Evolutionary conservation across 2,797 vertebrate species (phyloP).

Genomic region (Brachymystax lenok): DNA sequence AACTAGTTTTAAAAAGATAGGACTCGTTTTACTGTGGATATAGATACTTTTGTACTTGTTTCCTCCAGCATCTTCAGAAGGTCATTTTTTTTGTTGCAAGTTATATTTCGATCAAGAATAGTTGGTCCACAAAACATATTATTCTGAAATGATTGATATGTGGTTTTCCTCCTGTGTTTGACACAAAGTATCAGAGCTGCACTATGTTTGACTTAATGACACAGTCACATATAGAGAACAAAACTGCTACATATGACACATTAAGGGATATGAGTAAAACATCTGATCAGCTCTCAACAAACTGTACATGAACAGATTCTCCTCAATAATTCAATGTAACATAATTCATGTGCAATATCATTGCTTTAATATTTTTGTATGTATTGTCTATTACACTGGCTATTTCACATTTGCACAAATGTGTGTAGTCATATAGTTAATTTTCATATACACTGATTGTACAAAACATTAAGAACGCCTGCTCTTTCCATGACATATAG

Average conservation of each 20-base stretch:
- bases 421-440: constrained; percentile 43
- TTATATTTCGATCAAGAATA: constrained; percentile 13
- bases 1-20: no score
- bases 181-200: constrained; percentile 32
- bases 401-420: constrained; percentile 62
- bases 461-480: no score
- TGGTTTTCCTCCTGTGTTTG: constrained; percentile 19
- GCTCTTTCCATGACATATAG: no score
- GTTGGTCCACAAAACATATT: not conserved
- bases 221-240: constrained; percentile 9
- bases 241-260: constrained; percentile 36
- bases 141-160: constrained; percentile 16
- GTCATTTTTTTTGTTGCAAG: constrained; percentile 11
- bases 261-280: constrained; percentile 15
- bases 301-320: constrained; percentile 13
- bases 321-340: constrained; percentile 40
- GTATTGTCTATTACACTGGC: constrained; percentile 49
- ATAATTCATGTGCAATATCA: constrained; percentile 39
- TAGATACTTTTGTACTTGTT: no score
- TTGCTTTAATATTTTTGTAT: constrained; percentile 46
- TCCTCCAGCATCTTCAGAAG: no score
- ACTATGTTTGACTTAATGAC: constrained; percentile 28
- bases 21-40: no score
- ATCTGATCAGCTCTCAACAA: constrained; percentile 26
- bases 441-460: constrained; percentile 17